Base-by-base conservation (phyloP, 2,888 invertebrate species). In the Melanophora roralis region DNA sequence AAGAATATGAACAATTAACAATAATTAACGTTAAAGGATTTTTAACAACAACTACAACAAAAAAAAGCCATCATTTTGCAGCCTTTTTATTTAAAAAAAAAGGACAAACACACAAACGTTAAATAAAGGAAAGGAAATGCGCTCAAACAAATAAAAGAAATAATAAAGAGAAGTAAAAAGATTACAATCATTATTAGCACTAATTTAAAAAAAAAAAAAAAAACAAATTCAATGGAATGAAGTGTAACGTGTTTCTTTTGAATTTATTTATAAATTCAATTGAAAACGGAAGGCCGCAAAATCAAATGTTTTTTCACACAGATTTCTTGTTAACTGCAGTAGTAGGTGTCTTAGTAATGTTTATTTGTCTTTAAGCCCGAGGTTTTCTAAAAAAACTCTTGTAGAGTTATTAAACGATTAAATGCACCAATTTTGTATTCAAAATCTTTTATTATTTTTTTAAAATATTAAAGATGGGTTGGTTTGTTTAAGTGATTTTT, bases 131-230 rank as follows among this genome's bases (percentile, higher is more conserved):
- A 19, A 38, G 4, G 0, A n/a, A 11, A 38, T n/a, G 4, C 8
- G 12, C 12, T 11, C 36, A 36, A 7, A 4, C 11, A 36, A 11
- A 36, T 11, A n/a, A 38, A 19, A 45, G 3, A 19, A 45, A 9
- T 19, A 19, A 55, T 34, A 21, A 36, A 11, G 12, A 36, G 2
- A 2, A 19, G 11, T 40, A 59, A 49, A 59, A 65, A 40, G 11
- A 27, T 27, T 34, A 45, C 11, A 55, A 45, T 36, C 34, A 34
- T 53, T 75, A 75, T 75, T 68, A 68, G 67, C 59, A 43, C 60
- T 68, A 60, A 75, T 68, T 67, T 68, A 60, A 68, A 68, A 68
- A 53, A 60, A 23, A 8, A 60, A 68, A 60, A 68, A 68, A 68
- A 53, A 60, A 23, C 11, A 60, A 68, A 68, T 68, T 60, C 27